Percentiles rank a stretch among this genome's conserved stretches.
Evolutionary conservation across 2,888 invertebrate species (phyloP).

Genomic region (Melikaiella ostensackeni): DNA sequence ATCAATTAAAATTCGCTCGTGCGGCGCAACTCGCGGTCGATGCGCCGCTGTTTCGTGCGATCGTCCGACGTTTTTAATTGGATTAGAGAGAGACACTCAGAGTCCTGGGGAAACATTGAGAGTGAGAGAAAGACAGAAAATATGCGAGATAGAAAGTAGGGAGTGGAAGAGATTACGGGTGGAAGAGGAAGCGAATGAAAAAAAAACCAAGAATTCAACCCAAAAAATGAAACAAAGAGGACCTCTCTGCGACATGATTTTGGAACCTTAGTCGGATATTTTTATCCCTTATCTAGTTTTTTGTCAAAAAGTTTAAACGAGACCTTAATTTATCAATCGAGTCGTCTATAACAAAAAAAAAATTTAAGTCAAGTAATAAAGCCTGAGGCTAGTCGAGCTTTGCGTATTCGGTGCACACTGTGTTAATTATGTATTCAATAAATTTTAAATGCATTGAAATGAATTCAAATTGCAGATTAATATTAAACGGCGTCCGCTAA

Average conservation of each 20-base stretch:
- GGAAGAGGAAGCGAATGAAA: slow-evolving; percentile 36
- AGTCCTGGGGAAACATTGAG: slow-evolving; percentile 44
- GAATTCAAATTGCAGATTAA: slow-evolving; percentile 76
- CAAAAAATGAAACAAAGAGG: background rate
- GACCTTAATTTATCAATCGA: background rate
- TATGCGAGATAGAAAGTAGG: slow-evolving; percentile 63
- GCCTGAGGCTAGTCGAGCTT: background rate
- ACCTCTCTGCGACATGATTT: slow-evolving; percentile 3
- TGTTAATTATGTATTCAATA: slow-evolving; percentile 74
- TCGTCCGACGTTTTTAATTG: slow-evolving; percentile 74
- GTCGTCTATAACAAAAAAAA: background rate
- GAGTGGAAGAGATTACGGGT: slow-evolving; percentile 57
- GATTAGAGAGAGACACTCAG: slow-evolving; percentile 68
- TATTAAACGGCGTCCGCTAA: slow-evolving; percentile 73
- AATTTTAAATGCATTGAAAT: slow-evolving; percentile 75
- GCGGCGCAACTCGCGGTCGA: slow-evolving; percentile 68
- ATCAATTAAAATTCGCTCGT: slow-evolving; percentile 74
- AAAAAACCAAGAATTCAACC: background rate
- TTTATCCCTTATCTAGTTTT: background rate
- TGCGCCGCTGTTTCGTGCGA: slow-evolving; percentile 71
- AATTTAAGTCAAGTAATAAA: background rate
- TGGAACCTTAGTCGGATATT: background rate
- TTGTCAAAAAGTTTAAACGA: background rate
- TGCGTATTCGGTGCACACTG: background rate
- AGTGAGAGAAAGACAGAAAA: slow-evolving; percentile 46